A percentile compares a stretch with the other conserved stretches of the same genome.
phyloP scores from a whole-genome alignment of 2,888 invertebrate species.

The Rotaria magnacalcarata region DNA sequence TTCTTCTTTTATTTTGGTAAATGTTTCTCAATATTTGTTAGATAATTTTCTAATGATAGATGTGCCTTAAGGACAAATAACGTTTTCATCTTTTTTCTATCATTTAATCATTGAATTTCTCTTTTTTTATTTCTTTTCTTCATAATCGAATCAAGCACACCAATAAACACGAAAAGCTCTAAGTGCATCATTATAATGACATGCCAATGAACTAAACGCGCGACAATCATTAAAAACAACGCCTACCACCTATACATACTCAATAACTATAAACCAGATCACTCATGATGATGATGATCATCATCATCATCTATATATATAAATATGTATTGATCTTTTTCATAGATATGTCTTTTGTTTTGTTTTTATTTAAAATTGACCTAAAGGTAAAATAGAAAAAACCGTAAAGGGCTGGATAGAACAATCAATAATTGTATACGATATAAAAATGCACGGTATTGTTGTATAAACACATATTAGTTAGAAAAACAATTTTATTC shows the following conservation, averaged over 20 bases:
- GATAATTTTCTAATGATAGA: background rate
- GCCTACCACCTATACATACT: background rate
- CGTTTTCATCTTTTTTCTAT: background rate
- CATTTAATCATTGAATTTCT: constrained; percentile 21
- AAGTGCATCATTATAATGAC: constrained; percentile 29
- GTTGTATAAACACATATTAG: constrained; percentile 14
- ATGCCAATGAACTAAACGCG: constrained; percentile 21
- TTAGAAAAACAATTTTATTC: constrained; percentile 26
- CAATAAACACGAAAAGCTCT: constrained; percentile 11
- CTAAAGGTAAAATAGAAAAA: background rate
- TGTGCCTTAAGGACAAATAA: constrained; percentile 17
- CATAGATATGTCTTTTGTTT: background rate
- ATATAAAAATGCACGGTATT: background rate
- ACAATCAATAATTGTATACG: background rate
- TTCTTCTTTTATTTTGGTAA: background rate
- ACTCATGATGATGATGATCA: background rate
- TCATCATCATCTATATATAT: too few relatives aligned
- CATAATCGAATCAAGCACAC: background rate
- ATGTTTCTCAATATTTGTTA: background rate
- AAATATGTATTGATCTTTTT: background rate
- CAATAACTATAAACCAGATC: constrained; percentile 6
- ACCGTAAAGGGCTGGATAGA: background rate
- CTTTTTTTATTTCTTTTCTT: background rate
- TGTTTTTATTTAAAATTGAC: background rate
- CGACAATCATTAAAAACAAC: constrained; percentile 35